Evolutionary conservation across 2,113 vertebrate genomes (phyloP), one percentile per base, ranked within the genome.

Genomic region (Mesocricetus auratus): DNA sequence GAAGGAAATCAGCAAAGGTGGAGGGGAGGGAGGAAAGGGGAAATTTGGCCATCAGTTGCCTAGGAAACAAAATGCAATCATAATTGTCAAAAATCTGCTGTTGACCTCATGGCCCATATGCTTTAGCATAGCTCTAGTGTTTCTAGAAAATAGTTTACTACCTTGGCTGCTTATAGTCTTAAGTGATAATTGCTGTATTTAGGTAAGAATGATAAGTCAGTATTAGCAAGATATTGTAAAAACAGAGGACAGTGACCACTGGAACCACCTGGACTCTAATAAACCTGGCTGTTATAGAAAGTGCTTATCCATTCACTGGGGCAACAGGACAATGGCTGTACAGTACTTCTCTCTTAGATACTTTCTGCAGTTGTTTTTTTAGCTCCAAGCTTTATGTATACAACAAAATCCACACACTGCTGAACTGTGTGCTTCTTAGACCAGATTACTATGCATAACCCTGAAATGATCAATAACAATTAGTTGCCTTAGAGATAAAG

Each of bases 21-120:
- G 12, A 10, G 13, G 11, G 9, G 33, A 39, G 64, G 4, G 2
- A 68, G 16, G 11, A 17, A 24, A 9, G 9, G 3, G 4, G 1
- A 19, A 11, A 33, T 6, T n/a, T 81, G 13, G 50, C 24, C 7
- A 78, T 79, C 50, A 21, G 3, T 79, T 69, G 47, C 62, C 50
- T 45, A 19, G 83, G 47, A 7, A 78, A 88, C 86, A 73, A 92
- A 95, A 68, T 91, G 60, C 0, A 1, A 12, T 19, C 8, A 1
- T 86, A 24, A 77, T 50, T 86, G 24, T 69, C 26, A 71, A 86
- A 83, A 45, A n/a, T 33, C 5, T 31, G 66, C 53, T 24, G 4
- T 50, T 8, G 3, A 85, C 13, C 12, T 77, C 73, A 69, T 1
- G 3, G 62, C 19, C 2, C 2, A 24, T 31, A 71, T 62, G 8